phyloP scores from a whole-genome alignment of 2,113 vertebrate species.

The Dendropsophus ebraccatus region DNA sequence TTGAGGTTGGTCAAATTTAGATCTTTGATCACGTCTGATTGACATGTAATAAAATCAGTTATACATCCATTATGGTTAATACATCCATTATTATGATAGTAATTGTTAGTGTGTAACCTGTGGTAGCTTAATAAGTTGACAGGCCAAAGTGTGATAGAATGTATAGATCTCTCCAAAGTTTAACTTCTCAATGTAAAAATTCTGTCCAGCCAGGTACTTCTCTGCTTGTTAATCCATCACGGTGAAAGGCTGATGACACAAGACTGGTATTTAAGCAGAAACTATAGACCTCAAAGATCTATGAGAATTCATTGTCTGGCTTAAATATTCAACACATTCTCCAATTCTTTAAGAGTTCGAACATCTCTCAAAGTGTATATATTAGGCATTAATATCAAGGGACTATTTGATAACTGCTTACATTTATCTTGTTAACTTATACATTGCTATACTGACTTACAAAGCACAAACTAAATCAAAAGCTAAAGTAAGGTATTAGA shows the following conservation, averaged over 20 bases:
- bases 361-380: constrained; percentile 33
- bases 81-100: too few relatives aligned
- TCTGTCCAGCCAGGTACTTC: background rate
- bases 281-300: constrained; percentile 9
- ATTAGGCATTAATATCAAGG: constrained; percentile 14
- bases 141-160: background rate
- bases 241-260: background rate
- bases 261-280: background rate
- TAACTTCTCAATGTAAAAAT: background rate
- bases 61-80: too few relatives aligned
- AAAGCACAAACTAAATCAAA: background rate
- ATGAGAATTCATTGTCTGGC: constrained; percentile 29
- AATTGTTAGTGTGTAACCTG: background rate
- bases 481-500: background rate
- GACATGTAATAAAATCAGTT: background rate
- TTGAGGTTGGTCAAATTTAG: background rate
- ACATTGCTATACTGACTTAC: constrained; percentile 17
- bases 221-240: background rate
- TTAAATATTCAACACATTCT: constrained; percentile 27
- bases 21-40: background rate
- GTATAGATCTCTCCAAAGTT: background rate
- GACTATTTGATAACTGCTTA: constrained; percentile 23
- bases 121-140: background rate
- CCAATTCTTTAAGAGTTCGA: background rate
- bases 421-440: constrained; percentile 27